Conservation (phyloP, 2,888 invertebrate species). For the Lepidonotus clava region DNA sequence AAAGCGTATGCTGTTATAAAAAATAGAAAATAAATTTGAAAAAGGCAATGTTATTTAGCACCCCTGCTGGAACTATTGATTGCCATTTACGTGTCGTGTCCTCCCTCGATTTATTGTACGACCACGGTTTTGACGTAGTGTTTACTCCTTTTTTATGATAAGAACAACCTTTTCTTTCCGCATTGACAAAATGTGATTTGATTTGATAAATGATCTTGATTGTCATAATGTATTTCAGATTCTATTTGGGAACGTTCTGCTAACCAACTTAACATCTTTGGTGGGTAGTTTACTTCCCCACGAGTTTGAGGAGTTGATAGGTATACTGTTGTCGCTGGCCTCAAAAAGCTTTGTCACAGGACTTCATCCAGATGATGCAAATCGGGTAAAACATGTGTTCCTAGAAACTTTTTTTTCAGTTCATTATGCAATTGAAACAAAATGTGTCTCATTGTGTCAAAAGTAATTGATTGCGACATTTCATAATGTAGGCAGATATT, state of each 20-base stretch:
- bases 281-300: neutral
- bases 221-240: neutral
- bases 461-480: neutral
- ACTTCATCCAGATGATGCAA: neutral
- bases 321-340: neutral
- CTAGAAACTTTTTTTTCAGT: neutral
- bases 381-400: neutral
- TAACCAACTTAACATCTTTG: conserved; percentile 26
- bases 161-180: neutral
- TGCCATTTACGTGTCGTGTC: too few relatives aligned
- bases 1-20: neutral
- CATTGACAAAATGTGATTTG: neutral
- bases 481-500: neutral
- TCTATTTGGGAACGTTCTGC: neutral
- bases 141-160: neutral
- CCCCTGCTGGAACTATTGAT: too few relatives aligned
- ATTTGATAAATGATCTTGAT: neutral
- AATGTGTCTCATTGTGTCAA: neutral
- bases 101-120: too few relatives aligned
- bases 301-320: conserved; percentile 22
- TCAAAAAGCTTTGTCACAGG: neutral
- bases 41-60: too few relatives aligned
- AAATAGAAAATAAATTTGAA: neutral
- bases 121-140: too few relatives aligned
- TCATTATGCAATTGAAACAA: neutral